Percentiles rank a stretch among this genome's conserved stretches.
Evolutionary conservation across 1,140 invertebrate genomes (phyloP).

Genomic region (Stenopsyche tienmushanensis): DNA sequence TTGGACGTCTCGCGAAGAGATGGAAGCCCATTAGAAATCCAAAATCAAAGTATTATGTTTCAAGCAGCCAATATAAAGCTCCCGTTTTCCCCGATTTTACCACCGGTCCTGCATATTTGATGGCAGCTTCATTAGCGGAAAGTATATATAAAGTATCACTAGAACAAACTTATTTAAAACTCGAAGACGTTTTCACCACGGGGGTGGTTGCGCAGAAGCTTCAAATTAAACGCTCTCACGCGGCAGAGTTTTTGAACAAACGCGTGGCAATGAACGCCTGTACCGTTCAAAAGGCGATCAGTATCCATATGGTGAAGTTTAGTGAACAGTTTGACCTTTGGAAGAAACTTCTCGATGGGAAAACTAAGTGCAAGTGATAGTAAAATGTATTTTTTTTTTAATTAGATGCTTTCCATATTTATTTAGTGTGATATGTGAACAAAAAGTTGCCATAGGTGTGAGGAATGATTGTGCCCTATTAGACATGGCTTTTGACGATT

Average conservation of each 20-base stretch:
- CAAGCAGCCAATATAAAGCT: constrained; percentile 68
- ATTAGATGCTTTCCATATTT: neutral
- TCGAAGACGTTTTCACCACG: constrained; percentile 90
- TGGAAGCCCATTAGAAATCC: constrained; percentile 84
- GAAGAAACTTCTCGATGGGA: constrained; percentile 81
- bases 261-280: constrained; percentile 76
- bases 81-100: constrained; percentile 79
- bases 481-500: neutral
- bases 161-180: constrained; percentile 73
- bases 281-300: constrained; percentile 75
- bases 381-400: neutral
- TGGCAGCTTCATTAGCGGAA: constrained; percentile 68
- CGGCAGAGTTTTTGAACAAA: constrained; percentile 80
- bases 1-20: constrained; percentile 76
- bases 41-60: constrained; percentile 84
- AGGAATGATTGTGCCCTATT: neutral
- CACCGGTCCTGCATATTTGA: constrained; percentile 82
- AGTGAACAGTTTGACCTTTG: constrained; percentile 87
- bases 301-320: constrained; percentile 86
- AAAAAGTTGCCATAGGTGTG: constrained; percentile 6
- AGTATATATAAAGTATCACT: constrained; percentile 68
- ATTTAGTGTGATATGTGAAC: constrained; percentile 1
- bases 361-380: constrained; percentile 68
- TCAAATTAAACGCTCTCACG: constrained; percentile 69
- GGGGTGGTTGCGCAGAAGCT: constrained; percentile 79